phyloP scores from a whole-genome alignment of 92 coral and sea anemone species.

The Parazoanthus darwini region DNA sequence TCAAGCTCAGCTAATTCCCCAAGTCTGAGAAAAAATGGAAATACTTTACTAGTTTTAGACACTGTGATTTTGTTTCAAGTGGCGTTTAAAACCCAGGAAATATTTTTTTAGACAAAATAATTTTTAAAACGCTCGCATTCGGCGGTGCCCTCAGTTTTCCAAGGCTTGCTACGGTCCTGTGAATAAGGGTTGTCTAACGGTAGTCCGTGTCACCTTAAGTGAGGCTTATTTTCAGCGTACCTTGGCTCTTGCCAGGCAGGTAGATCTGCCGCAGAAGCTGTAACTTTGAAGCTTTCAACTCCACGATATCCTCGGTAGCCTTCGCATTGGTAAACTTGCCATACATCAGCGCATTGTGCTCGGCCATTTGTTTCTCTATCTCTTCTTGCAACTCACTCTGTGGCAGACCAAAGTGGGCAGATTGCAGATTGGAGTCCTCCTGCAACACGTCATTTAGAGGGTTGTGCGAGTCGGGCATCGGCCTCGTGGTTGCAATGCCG shows the following conservation, averaged over 20 bases:
- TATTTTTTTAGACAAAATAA: too few relatives aligned
- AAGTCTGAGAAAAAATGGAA: too few relatives aligned
- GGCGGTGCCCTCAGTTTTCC: too few relatives aligned
- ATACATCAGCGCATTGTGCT: conserved; percentile 90
- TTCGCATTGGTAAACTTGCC: conserved; percentile 69
- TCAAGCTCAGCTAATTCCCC: too few relatives aligned
- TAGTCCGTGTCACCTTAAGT: too few relatives aligned
- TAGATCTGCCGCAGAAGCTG: conserved; percentile 83
- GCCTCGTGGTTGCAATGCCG: conserved; percentile 97
- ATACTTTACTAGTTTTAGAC: too few relatives aligned
- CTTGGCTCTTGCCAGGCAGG: conserved; percentile 76
- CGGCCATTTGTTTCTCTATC: conserved; percentile 81
- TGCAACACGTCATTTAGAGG: conserved; percentile 76
- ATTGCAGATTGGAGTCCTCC: conserved; percentile 83
- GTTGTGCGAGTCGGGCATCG: conserved; percentile 58
- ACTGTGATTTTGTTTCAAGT: too few relatives aligned
- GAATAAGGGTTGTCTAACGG: too few relatives aligned
- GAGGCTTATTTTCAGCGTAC: conserved; percentile 13
- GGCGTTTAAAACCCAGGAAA: too few relatives aligned
- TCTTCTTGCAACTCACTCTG: conserved; percentile 89
- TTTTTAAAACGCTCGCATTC: too few relatives aligned
- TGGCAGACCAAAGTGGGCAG: conserved; percentile 92
- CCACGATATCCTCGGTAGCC: conserved; percentile 54
- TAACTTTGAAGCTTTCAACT: conserved; percentile 71
- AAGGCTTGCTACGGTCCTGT: too few relatives aligned